Evolutionary conservation across 2,113 vertebrate genomes (phyloP).

Genomic region (Campylomormyrus tamandua): DNA sequence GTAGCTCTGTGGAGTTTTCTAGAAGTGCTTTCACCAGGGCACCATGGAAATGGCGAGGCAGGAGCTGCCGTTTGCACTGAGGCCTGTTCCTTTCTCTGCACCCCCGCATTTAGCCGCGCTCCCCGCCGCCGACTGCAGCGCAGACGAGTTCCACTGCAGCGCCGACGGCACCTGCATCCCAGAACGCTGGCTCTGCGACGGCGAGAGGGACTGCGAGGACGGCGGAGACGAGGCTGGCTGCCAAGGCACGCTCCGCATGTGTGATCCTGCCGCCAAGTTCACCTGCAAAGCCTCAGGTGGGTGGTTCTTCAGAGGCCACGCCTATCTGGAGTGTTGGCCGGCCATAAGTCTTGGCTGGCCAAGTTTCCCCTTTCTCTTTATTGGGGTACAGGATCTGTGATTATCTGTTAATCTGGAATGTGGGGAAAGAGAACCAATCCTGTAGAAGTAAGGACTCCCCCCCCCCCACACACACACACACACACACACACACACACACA

Average conservation of each 20-base stretch:
- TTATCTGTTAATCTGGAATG: background rate
- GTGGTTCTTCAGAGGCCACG: background rate
- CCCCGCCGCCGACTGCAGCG: slow-evolving; percentile 58
- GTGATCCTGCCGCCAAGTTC: slow-evolving; percentile 75
- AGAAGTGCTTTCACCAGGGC: background rate
- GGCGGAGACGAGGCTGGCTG: slow-evolving; percentile 74
- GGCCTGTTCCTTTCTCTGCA: background rate
- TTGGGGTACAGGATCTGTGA: background rate
- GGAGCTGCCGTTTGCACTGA: background rate
- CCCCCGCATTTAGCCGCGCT: slow-evolving; percentile 48
- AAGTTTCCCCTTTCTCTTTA: background rate
- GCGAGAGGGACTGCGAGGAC: slow-evolving; percentile 80
- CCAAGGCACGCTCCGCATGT: slow-evolving; percentile 61
- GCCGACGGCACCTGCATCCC: slow-evolving; percentile 73
- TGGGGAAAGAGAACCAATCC: background rate
- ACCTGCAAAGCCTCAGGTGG: slow-evolving; percentile 71
- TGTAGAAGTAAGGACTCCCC: background rate
- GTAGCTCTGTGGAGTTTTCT: background rate
- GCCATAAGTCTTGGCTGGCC: background rate
- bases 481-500: background rate
- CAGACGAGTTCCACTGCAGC: slow-evolving; percentile 69
- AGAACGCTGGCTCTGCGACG: slow-evolving; percentile 73
- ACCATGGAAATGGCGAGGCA: background rate
- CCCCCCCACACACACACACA: too few species aligned
- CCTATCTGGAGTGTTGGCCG: background rate